Base-by-base conservation (phyloP, 2,797 vertebrate genomes). In the Lacerta viridis region DNA sequence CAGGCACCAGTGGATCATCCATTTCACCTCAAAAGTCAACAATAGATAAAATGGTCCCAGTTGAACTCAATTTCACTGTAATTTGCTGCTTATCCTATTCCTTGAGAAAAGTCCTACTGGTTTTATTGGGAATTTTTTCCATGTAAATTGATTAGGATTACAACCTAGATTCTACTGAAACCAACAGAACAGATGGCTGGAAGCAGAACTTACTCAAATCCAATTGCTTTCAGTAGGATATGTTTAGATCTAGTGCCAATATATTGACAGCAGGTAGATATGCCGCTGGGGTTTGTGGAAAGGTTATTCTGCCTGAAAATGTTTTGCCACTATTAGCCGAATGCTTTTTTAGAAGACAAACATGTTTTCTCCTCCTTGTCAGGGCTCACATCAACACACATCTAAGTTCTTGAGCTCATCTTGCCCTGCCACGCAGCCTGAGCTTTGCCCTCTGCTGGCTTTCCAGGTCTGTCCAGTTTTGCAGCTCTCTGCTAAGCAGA, bases 281-380 rank as follows among this genome's bases (percentile, higher is more conserved):
- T 8, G 29, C 85, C 75, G 2, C 41, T 75, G 81, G 29, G 1
- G n/a, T 27, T 80, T 39, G 55, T 33, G 3, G 1, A 46, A 13
- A 68, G 77, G 33, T 66, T 64, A 2, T 18, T 94, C 83, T 93
- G 79, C 69, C 68, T 69, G 85, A 86, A 93, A 75, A 13, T 59
- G 29, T 11, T 90, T 39, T 85, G 71, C 86, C 78, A 69, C 29
- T 92, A n/a, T 91, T 88, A 88, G 86, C 87, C 92, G 88, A 88
- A 92, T 92, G 90, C 87, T 94, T 80, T 9, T 68, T 71, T 18
- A 11, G 55, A 90, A 81, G 90, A 55, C 81, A 92, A 92, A 87
- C 7, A 75, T 23, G 9, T 39, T 1, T 64, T 91, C 1, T 5
- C n/a, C 17, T 84, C 46, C 25, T 71, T n/a, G 4, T 77, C 59